A percentile compares a stretch with the other conserved stretches of the same genome.
Evolutionary conservation across 2,888 invertebrate species (phyloP).

Genomic region (Sinopyrophorus schimmeli): DNA sequence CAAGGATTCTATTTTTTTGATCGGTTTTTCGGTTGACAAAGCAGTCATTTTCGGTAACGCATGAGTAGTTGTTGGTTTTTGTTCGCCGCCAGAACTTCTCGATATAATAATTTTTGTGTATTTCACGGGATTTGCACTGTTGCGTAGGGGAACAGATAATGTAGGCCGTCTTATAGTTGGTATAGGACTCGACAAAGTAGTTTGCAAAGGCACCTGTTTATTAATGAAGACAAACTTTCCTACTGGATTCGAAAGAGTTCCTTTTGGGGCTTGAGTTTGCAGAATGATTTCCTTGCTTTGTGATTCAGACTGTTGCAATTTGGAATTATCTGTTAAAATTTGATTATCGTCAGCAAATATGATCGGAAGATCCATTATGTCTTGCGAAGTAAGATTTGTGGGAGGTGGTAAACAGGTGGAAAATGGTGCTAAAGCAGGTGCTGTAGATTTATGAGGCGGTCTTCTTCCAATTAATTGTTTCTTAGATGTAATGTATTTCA

Average conservation of each 20-base stretch:
- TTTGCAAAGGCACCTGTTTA: slow-evolving; percentile 31
- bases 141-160: slow-evolving; percentile 29
- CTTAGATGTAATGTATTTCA: slow-evolving; percentile 50
- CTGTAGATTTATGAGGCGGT: slow-evolving; percentile 40
- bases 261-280: slow-evolving; percentile 4
- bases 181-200: slow-evolving; percentile 25
- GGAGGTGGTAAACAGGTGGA: slow-evolving; percentile 46
- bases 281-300: slow-evolving; percentile 21
- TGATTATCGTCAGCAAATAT: slow-evolving; percentile 65
- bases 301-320: slow-evolving; percentile 34
- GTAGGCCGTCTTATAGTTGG: slow-evolving; percentile 30
- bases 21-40: slow-evolving; percentile 41
- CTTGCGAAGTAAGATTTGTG: slow-evolving; percentile 58
- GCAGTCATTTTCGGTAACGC: slow-evolving; percentile 34
- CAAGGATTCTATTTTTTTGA: slow-evolving; percentile 38
- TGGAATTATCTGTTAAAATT: slow-evolving; percentile 43
- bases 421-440: slow-evolving; percentile 32
- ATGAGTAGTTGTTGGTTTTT: slow-evolving; percentile 28
- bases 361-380: slow-evolving; percentile 68
- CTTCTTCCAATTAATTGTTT: slow-evolving; percentile 46
- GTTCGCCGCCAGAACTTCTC: slow-evolving; percentile 46
- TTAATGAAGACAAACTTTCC: slow-evolving; percentile 40
- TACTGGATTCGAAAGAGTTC: slow-evolving; percentile 23
- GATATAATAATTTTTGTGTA: slow-evolving; percentile 60
- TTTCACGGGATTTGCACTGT: slow-evolving; percentile 44